A percentile compares a stretch with the other conserved stretches of the same genome.
Conservation (phyloP, 2,113 vertebrate genomes). For the Ariopsis seemanni region DNA sequence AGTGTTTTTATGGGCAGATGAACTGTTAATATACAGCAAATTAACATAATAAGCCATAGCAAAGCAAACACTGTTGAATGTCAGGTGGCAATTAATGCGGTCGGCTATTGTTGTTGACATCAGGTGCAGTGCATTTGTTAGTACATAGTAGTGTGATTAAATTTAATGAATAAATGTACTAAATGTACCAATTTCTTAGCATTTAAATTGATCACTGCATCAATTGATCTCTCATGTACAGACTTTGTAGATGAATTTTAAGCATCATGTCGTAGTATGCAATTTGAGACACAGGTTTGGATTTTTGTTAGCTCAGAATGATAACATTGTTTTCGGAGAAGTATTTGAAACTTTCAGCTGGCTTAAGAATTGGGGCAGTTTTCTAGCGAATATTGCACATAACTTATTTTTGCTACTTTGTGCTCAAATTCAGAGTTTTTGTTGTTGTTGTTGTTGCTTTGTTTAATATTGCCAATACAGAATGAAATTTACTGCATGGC, state of each 20-base stretch:
- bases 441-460: not conserved
- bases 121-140: no score
- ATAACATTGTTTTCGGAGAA: not conserved
- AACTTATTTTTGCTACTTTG: not conserved
- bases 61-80: not conserved
- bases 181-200: not conserved
- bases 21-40: not conserved
- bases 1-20: not conserved
- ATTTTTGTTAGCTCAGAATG: not conserved
- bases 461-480: not conserved
- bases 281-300: slow-evolving; percentile 5
- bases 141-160: not conserved
- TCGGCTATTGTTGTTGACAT: no score
- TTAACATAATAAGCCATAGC: not conserved
- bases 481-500: not conserved
- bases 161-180: not conserved
- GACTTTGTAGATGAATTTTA: not conserved
- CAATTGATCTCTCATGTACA: not conserved
- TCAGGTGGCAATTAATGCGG: not conserved
- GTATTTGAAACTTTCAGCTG: not conserved
- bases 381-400: slow-evolving; percentile 30
- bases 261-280: not conserved
- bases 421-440: slow-evolving; percentile 7
- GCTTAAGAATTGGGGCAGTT: slow-evolving; percentile 32
- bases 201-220: not conserved